Evolutionary conservation across 2,888 invertebrate genomes (phyloP), one percentile per base, ranked within the genome.

Genomic region (Malthinus flaveolus): DNA sequence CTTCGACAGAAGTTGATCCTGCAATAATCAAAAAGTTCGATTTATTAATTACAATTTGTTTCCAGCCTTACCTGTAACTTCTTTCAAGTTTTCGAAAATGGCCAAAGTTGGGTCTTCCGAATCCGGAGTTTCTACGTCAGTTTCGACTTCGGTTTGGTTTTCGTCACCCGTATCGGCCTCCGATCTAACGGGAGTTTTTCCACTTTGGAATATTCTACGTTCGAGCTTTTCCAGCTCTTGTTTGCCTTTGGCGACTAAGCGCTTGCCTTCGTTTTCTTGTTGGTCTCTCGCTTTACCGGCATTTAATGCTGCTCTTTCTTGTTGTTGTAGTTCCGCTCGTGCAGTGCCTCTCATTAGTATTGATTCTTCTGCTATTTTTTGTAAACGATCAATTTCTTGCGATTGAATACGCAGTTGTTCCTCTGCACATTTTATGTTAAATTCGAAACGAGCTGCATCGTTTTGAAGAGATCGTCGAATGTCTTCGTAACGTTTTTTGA

Each of bases 201-300:
- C 81, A 11, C 86, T 83, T 8, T 89, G 86, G 69, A 91, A 91
- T 46, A 92, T 86, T 70, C 88, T 84, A 62, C 90, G 85, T 69
- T 93, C 93, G 56, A 93, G 77, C 50, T 87, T 84, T 73, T 93
- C 91, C 12, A 93, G 74, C 67, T 93, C 91, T 11, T 84, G 74
- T 69, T 86, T 87, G 7, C 90, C 81, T 50, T 88, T 88, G 23
- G 86, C 86, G 12, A 93, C 90, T 51, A 88, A 81, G 64, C 86
- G 85, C 59, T 88, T 85, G 64, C 85, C 87, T 75, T 85, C 87
- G 0, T 82, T 74, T 0, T 85, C 81, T 70, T 87, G 87, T 0
- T 82, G 79, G 6, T 87, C 87, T 0, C 91, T 83, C 4, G 84
- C 80, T 66, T 86, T 87, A 15, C 87, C 87, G 0, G 87, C 85